A percentile compares a stretch with the other conserved stretches of the same genome.
Conservation (phyloP, 2,888 invertebrate genomes). For the Ophion ventricosus region DNA sequence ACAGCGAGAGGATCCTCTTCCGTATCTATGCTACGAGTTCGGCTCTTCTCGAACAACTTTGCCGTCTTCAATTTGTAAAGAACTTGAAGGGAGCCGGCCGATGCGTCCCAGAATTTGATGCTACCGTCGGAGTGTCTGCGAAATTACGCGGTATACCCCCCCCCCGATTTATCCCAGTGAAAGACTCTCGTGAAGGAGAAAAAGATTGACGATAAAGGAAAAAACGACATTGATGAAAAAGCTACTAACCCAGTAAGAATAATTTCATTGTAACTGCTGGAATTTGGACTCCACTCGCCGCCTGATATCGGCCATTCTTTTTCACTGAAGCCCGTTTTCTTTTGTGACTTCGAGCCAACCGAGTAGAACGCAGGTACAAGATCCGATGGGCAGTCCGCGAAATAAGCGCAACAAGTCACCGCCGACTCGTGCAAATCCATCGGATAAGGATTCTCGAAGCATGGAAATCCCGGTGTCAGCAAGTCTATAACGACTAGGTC, state of each 20-base stretch:
- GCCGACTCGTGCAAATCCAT: slow-evolving; percentile 99
- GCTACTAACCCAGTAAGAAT: slow-evolving; percentile 95
- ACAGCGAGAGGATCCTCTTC: slow-evolving; percentile 96
- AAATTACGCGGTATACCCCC: slow-evolving; percentile 27
- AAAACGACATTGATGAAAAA: not conserved
- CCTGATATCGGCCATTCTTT: slow-evolving; percentile 98
- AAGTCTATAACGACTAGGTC: slow-evolving; percentile 99
- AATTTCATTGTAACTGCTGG: slow-evolving; percentile 98
- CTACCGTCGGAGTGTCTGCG: slow-evolving; percentile 99
- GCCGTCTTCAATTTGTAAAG: slow-evolving; percentile 99
- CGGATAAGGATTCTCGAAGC: slow-evolving; percentile 99
- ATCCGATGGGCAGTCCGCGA: slow-evolving; percentile 99
- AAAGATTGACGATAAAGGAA: slow-evolving; percentile 8
- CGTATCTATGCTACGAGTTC: slow-evolving; percentile 86
- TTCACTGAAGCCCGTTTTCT: slow-evolving; percentile 93
- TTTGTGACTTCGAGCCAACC: slow-evolving; percentile 91
- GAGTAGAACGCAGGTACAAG: slow-evolving; percentile 99
- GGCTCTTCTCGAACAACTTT: slow-evolving; percentile 92
- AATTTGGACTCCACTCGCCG: slow-evolving; percentile 97
- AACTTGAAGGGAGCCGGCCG: slow-evolving; percentile 97
- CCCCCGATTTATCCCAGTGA: not conserved
- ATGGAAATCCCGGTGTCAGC: slow-evolving; percentile 97
- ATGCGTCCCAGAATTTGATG: slow-evolving; percentile 99
- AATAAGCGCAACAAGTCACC: slow-evolving; percentile 98
- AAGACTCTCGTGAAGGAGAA: not conserved